A percentile compares a stretch with the other conserved stretches of the same genome.
These are phyloP conservation scores for Myotis myotis DNA, from an alignment of 2,797 vertebrate genomes.

Conservation along the genomic window DNA sequence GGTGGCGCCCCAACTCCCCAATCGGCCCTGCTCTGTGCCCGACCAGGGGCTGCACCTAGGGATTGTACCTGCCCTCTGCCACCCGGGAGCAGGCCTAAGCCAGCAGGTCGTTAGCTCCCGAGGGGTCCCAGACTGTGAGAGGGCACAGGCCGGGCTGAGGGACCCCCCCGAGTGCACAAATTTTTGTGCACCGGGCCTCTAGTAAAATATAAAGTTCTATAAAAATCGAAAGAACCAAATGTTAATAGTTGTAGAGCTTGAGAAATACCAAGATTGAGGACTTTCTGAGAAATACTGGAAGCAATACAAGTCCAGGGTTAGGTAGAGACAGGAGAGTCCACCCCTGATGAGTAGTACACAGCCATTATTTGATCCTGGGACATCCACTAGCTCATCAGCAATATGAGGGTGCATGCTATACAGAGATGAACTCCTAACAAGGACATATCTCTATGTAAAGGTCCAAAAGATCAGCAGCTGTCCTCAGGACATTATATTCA, in stretches of 20 bases:
- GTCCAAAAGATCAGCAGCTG: not conserved
- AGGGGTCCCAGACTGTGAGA: too few species aligned
- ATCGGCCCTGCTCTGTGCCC: too few species aligned
- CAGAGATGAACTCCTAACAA: not conserved
- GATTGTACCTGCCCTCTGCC: too few species aligned
- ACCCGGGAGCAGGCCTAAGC: too few species aligned
- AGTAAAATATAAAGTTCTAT: not conserved
- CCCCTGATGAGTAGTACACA: not conserved
- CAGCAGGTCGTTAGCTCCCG: too few species aligned
- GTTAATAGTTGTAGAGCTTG: not conserved
- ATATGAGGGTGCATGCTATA: not conserved
- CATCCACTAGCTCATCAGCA: not conserved
- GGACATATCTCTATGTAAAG: not conserved
- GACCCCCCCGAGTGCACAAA: too few species aligned
- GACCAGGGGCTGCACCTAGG: too few species aligned
- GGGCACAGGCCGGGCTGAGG: too few species aligned
- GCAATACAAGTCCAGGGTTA: not conserved
- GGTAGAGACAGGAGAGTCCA: not conserved
- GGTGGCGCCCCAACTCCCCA: too few species aligned
- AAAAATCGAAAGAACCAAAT: slow-evolving; percentile 12
- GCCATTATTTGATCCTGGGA: not conserved
- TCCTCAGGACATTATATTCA: not conserved
- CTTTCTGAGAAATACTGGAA: slow-evolving; percentile 24
- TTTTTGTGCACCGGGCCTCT: too few species aligned
- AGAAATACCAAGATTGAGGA: not conserved